Evolutionary conservation across 2,888 invertebrate genomes (phyloP).

Genomic region (Stenichneumon culpator): DNA sequence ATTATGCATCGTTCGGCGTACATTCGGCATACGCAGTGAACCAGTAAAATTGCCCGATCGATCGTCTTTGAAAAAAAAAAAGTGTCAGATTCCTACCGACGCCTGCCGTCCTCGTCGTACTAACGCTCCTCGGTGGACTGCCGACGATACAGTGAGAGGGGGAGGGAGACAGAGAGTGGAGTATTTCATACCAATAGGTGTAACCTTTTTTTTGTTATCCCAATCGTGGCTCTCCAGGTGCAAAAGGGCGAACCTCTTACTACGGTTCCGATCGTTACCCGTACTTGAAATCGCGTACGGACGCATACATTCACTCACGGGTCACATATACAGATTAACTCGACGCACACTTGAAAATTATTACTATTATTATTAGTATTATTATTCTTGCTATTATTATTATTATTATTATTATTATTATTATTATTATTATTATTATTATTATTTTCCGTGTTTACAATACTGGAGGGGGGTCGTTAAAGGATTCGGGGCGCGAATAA

Average conservation of each 20-base stretch:
- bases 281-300: slow-evolving; percentile 56
- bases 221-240: neutral
- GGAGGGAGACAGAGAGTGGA: neutral
- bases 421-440: neutral
- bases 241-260: slow-evolving; percentile 1
- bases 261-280: slow-evolving; percentile 63
- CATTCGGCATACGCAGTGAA: slow-evolving; percentile 12
- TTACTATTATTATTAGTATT: neutral
- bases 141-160: neutral
- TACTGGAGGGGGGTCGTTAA: neutral
- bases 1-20: neutral
- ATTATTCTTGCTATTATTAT: neutral
- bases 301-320: slow-evolving; percentile 51
- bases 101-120: neutral
- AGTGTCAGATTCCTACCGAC: slow-evolving; percentile 19
- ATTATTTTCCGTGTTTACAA: neutral
- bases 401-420: neutral
- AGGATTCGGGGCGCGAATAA: too few species aligned
- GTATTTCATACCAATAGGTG: neutral
- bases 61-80: slow-evolving; percentile 28
- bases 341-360: neutral
- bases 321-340: slow-evolving; percentile 59
- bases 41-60: slow-evolving; percentile 38
- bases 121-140: neutral
- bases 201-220: neutral